Conservation (phyloP, 2,888 invertebrate genomes). For the Phortica okadai region DNA sequence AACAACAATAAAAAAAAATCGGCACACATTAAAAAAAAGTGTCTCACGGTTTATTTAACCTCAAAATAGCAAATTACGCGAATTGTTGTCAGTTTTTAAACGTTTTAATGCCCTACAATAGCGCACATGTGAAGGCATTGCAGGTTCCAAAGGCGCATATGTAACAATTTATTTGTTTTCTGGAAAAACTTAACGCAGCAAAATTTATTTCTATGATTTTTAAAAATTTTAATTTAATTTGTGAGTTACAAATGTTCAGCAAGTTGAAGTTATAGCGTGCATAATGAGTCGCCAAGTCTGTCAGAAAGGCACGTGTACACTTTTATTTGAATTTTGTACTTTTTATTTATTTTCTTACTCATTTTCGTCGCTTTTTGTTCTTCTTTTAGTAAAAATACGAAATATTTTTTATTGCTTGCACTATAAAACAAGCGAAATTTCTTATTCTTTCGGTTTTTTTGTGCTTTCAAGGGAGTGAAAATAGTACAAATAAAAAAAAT, state of each 20-base stretch:
- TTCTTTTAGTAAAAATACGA: neutral
- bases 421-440: slow-evolving; percentile 9
- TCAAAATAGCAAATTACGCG: slow-evolving; percentile 3
- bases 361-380: slow-evolving; percentile 7
- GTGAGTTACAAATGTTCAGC: no score
- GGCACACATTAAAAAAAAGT: neutral
- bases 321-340: slow-evolving; percentile 1
- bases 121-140: neutral
- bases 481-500: neutral
- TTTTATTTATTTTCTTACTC: slow-evolving; percentile 15
- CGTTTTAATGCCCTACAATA: neutral
- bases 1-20: neutral
- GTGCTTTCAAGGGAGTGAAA: neutral
- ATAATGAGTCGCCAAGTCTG: neutral
- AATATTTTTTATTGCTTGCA: slow-evolving; percentile 17
- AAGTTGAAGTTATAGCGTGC: neutral
- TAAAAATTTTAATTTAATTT: neutral
- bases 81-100: neutral
- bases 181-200: neutral
- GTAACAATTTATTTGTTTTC: neutral
- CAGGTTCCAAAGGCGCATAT: neutral
- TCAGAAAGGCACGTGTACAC: neutral
- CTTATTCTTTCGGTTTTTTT: neutral
- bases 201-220: slow-evolving; percentile 21
- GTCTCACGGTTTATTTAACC: slow-evolving; percentile 17